Evolutionary conservation across 2,888 invertebrate species (phyloP).

Genomic region (Leistus spinibarbis): DNA sequence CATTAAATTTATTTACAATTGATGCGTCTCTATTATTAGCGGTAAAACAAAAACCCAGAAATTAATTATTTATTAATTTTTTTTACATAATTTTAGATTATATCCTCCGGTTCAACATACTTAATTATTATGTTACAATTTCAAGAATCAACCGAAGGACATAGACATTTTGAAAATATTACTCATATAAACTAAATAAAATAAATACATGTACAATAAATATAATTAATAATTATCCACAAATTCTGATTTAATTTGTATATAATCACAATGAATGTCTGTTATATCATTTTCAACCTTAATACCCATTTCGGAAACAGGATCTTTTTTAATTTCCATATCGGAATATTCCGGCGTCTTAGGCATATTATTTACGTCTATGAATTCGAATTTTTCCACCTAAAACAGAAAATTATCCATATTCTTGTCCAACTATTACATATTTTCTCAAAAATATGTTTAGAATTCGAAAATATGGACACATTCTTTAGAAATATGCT

Average conservation of each 20-base stretch:
- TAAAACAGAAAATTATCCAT: background rate
- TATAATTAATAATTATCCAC: background rate
- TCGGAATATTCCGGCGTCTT: background rate
- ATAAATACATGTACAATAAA: too few relatives aligned
- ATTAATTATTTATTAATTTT: background rate
- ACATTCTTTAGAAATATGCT: too few relatives aligned
- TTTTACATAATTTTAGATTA: conserved; percentile 49
- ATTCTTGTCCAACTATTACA: background rate
- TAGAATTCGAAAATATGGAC: too few relatives aligned
- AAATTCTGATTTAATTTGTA: background rate
- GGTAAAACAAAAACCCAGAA: too few relatives aligned
- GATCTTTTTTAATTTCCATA: background rate
- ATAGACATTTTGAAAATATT: background rate
- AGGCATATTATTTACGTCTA: background rate
- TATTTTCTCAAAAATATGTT: background rate
- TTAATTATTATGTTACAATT: conserved; percentile 58
- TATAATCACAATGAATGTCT: background rate
- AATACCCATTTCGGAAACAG: background rate
- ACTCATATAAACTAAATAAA: background rate
- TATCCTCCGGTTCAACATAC: conserved; percentile 56
- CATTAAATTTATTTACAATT: conserved; percentile 43
- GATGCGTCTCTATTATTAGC: conserved; percentile 43
- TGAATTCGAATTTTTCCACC: background rate
- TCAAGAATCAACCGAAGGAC: conserved; percentile 49
- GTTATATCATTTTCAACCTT: background rate